phyloP scores from a whole-genome alignment of 2,888 invertebrate genomes.

The Chydorus sphaericus region DNA sequence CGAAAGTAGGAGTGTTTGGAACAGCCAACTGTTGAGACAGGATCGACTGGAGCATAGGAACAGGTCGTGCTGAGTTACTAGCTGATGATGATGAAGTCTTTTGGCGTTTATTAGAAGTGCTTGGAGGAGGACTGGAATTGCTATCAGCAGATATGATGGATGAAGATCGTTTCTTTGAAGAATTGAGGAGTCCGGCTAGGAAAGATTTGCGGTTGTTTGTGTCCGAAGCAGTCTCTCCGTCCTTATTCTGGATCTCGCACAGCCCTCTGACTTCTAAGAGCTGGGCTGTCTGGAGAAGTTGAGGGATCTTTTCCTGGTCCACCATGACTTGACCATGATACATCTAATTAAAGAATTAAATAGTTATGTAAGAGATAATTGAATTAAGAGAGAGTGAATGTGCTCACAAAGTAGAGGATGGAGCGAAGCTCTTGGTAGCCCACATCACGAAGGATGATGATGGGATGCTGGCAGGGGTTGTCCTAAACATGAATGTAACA shows the following conservation, averaged over 20 bases:
- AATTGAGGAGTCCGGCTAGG: slow-evolving; percentile 9
- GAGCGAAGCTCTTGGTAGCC: slow-evolving; percentile 24
- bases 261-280: slow-evolving; percentile 25
- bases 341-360: too few relatives aligned
- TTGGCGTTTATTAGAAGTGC: slow-evolving; percentile 14
- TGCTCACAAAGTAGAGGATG: slow-evolving; percentile 25
- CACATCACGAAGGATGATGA: slow-evolving; percentile 27
- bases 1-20: slow-evolving; percentile 8
- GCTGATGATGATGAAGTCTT: too few relatives aligned
- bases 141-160: not conserved
- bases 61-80: slow-evolving; percentile 13
- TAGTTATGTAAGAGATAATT: too few relatives aligned
- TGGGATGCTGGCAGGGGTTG: slow-evolving; percentile 27
- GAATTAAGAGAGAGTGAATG: too few relatives aligned
- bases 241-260: slow-evolving; percentile 19
- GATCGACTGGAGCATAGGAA: slow-evolving; percentile 18
- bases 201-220: not conserved
- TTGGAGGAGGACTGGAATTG: slow-evolving; percentile 11
- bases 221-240: not conserved
- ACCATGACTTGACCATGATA: slow-evolving; percentile 27
- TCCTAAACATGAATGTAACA: too few relatives aligned
- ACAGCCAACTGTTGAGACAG: slow-evolving; percentile 12
- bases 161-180: not conserved
- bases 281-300: slow-evolving; percentile 26
- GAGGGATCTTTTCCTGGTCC: slow-evolving; percentile 23